These are phyloP conservation scores for Trissolcus japonicus DNA, from an alignment of 2,888 invertebrate species.

Conservation along the genomic window DNA sequence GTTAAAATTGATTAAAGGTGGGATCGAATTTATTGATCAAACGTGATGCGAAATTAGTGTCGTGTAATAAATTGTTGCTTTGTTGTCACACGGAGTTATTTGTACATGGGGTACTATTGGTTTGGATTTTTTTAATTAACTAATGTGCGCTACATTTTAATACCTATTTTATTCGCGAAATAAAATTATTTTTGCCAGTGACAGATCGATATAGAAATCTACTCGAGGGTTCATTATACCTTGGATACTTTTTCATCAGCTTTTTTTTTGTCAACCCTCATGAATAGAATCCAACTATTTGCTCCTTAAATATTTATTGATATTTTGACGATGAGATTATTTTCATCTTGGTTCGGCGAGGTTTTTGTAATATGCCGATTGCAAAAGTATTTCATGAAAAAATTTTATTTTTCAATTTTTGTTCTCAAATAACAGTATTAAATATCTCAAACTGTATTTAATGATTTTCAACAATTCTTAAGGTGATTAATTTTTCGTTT, in stretches of 20 bases:
- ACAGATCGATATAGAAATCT: conserved; percentile 4
- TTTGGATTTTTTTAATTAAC: background rate
- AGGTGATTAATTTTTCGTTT: no score
- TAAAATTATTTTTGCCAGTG: conserved; percentile 4
- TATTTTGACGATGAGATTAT: background rate
- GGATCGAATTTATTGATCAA: background rate
- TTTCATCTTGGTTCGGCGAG: background rate
- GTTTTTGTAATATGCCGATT: no score
- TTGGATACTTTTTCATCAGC: background rate
- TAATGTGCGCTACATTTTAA: background rate
- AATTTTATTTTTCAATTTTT: no score
- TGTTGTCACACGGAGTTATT: background rate
- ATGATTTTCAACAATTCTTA: no score
- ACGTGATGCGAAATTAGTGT: background rate
- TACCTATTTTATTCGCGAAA: background rate
- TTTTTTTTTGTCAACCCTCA: background rate
- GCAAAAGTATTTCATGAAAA: background rate
- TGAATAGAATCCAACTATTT: background rate
- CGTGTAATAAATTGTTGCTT: background rate
- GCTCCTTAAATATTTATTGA: background rate
- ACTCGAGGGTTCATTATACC: conserved; percentile 2
- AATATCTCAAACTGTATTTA: no score
- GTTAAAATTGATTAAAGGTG: no score
- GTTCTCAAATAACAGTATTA: no score
- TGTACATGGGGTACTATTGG: background rate